Percentiles rank a stretch among this genome's conserved stretches.
These are phyloP conservation scores for Callimico goeldii DNA, from an alignment of 2,797 vertebrate genomes.

Conservation along the genomic window DNA sequence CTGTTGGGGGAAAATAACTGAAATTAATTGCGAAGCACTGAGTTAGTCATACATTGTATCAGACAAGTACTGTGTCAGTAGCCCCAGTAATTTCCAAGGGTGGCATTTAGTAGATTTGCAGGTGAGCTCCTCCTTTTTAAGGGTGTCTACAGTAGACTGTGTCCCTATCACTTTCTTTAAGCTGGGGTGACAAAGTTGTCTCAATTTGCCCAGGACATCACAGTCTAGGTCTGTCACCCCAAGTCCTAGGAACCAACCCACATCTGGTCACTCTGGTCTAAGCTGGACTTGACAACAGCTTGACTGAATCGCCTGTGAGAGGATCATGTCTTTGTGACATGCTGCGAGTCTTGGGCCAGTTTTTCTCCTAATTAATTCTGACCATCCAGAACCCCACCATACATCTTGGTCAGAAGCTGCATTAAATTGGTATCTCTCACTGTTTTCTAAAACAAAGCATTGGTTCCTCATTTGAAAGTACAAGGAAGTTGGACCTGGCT, in stretches of 20 bases:
- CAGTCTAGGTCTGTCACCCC: not conserved
- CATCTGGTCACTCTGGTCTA: accelerated
- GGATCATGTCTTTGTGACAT: not conserved
- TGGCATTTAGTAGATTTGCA: accelerated
- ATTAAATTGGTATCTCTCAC: too few relatives aligned
- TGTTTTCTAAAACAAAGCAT: not conserved
- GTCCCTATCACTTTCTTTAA: not conserved
- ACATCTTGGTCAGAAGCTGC: not conserved
- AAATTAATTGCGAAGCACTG: not conserved
- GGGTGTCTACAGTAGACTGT: accelerated
- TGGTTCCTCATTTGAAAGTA: accelerated
- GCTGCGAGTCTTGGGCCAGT: too few relatives aligned
- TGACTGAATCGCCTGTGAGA: too few relatives aligned
- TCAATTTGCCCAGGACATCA: not conserved
- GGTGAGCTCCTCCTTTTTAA: not conserved
- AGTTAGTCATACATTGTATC: not conserved
- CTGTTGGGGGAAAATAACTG: not conserved
- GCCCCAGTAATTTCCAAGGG: not conserved
- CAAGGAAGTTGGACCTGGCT: accelerated
- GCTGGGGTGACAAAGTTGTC: accelerated
- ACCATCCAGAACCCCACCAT: not conserved
- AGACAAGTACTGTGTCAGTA: not conserved
- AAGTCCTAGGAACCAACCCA: not conserved
- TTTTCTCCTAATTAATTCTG: not conserved
- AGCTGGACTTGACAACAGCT: not conserved